phyloP scores from a whole-genome alignment of 2,113 vertebrate species.

The Otolemur garnettii region DNA sequence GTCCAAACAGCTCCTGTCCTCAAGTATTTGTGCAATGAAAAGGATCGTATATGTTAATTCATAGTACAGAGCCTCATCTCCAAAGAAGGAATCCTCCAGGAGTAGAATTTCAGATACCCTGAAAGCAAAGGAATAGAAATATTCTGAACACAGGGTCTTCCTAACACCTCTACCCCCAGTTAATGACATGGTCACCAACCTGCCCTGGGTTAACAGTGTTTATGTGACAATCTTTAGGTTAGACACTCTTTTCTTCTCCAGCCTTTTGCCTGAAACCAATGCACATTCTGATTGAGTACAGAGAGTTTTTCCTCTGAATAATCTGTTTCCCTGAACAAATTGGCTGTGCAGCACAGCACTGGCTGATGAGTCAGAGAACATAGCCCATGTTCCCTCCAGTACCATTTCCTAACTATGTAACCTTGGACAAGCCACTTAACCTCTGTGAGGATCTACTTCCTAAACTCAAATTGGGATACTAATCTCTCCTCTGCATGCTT shows the following conservation, averaged over 20 bases:
- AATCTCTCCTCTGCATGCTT: neutral
- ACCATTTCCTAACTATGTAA: constrained; percentile 2
- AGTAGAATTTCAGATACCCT: neutral
- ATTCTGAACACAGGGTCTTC: no score
- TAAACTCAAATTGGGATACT: neutral
- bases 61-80: neutral
- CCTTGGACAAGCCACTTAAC: constrained; percentile 48
- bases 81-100: neutral
- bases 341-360: neutral
- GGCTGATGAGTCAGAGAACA: neutral
- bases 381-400: neutral
- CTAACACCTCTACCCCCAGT: neutral
- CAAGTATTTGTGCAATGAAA: neutral
- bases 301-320: neutral
- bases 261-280: neutral
- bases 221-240: neutral
- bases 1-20: neutral
- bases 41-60: neutral
- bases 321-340: neutral
- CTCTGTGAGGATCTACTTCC: constrained; percentile 60
- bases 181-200: no score
- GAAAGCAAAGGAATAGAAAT: neutral
- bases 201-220: neutral
- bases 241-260: neutral
- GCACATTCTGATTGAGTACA: neutral